These are phyloP conservation scores for Gryllus longicercus DNA, from an alignment of 2,888 invertebrate genomes.

Conservation along the genomic window DNA sequence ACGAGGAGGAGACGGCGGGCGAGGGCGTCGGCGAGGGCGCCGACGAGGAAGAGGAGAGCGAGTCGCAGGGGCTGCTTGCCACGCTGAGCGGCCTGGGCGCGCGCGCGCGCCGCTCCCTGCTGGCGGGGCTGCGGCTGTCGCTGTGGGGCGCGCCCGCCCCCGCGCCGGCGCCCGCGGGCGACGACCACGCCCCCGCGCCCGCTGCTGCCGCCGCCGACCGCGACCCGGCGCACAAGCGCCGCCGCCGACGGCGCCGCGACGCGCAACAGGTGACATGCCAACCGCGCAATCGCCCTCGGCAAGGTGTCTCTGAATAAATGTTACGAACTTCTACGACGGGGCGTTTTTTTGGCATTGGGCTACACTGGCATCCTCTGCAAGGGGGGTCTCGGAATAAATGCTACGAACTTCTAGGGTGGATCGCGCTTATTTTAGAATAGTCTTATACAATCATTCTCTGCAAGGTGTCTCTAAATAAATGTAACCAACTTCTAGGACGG, in stretches of 20 bases:
- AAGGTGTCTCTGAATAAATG: too few relatives aligned
- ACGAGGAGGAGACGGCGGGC: slow-evolving; percentile 20
- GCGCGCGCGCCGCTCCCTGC: not conserved
- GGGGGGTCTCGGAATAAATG: too few relatives aligned
- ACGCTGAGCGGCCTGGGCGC: not conserved
- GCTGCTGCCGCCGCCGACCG: not conserved
- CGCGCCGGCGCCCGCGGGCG: slow-evolving; percentile 18
- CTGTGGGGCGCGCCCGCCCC: not conserved
- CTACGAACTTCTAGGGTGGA: too few relatives aligned
- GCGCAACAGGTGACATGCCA: not conserved
- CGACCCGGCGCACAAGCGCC: not conserved
- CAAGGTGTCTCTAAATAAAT: too few relatives aligned
- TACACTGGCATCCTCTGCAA: too few relatives aligned
- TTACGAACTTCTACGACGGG: too few relatives aligned
- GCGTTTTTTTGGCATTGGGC: too few relatives aligned
- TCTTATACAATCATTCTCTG: too few relatives aligned
- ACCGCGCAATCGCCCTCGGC: too few relatives aligned
- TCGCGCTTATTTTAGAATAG: too few relatives aligned
- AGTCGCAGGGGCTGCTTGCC: slow-evolving; percentile 3
- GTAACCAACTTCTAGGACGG: too few relatives aligned
- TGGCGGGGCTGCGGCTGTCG: not conserved
- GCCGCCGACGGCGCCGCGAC: not conserved
- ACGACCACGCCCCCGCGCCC: not conserved
- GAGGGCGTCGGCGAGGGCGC: slow-evolving; percentile 26
- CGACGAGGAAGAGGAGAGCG: slow-evolving; percentile 33